A percentile compares a stretch with the other conserved stretches of the same genome.
phyloP scores from a whole-genome alignment of 2,113 vertebrate species.

The Platichthys stellatus region DNA sequence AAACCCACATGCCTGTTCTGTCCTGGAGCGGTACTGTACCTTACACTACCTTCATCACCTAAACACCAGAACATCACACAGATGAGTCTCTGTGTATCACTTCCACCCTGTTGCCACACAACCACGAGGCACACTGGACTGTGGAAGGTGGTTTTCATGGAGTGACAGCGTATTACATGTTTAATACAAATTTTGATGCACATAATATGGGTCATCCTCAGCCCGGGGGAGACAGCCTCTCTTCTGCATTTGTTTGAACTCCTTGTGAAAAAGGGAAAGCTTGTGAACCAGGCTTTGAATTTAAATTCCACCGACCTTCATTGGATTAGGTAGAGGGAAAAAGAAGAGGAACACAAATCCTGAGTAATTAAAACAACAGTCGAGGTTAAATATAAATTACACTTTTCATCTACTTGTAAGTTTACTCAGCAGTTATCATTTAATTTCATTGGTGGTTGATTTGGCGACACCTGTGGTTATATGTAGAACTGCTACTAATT shows the following conservation, averaged over 20 bases:
- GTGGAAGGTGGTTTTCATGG: not conserved
- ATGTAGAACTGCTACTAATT: not conserved
- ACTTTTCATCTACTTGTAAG: not conserved
- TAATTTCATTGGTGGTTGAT: not conserved
- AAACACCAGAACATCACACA: not conserved
- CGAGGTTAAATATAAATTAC: not conserved
- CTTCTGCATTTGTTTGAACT: slow-evolving; percentile 13
- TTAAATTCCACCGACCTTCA: slow-evolving; percentile 1
- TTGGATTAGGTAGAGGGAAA: not conserved
- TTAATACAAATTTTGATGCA: slow-evolving; percentile 34
- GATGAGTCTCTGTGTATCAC: not conserved
- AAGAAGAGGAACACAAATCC: not conserved
- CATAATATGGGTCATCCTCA: slow-evolving; percentile 27
- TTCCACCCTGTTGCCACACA: not conserved
- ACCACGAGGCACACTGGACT: not conserved
- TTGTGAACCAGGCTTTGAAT: not conserved
- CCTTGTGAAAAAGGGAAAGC: slow-evolving; percentile 19
- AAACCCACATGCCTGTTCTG: not conserved
- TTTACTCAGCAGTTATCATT: no score
- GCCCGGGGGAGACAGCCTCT: slow-evolving; percentile 2
- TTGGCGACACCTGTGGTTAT: not conserved
- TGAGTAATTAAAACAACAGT: not conserved
- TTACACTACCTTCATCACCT: not conserved
- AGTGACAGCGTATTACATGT: slow-evolving; percentile 20
- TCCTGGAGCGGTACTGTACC: not conserved